Percentiles rank a stretch among this genome's conserved stretches.
These are phyloP conservation scores for Crepidodera aurea DNA, from an alignment of 2,888 invertebrate genomes.

Conservation along the genomic window DNA sequence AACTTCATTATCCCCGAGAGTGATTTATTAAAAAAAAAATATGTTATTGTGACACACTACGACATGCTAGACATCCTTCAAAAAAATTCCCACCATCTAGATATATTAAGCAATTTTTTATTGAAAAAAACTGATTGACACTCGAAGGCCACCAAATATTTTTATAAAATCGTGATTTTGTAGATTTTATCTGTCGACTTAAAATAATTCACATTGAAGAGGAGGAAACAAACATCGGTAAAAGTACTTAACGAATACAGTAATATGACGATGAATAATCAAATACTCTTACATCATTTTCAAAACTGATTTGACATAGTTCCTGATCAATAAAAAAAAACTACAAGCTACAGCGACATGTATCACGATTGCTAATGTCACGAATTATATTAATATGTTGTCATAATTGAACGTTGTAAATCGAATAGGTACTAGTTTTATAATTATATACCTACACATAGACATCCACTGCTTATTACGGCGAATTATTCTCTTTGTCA, in stretches of 20 bases:
- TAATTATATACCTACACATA: background rate
- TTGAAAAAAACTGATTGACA: constrained; percentile 25
- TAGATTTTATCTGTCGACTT: constrained; percentile 31
- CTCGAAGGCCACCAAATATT: constrained; percentile 25
- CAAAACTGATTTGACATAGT: constrained; percentile 24
- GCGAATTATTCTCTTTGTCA: background rate
- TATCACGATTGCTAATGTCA: constrained; percentile 27
- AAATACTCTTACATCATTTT: constrained; percentile 26
- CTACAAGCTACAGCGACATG: constrained; percentile 16
- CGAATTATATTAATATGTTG: constrained; percentile 30
- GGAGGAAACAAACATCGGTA: constrained; percentile 30
- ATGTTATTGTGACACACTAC: constrained; percentile 25
- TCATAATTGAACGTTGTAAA: constrained; percentile 19
- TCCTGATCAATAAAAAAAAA: constrained; percentile 16
- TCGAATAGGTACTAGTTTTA: constrained; percentile 4
- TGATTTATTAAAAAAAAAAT: constrained; percentile 20
- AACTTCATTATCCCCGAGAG: constrained; percentile 19
- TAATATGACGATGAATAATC: constrained; percentile 19
- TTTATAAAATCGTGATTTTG: constrained; percentile 33
- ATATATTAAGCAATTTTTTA: constrained; percentile 11
- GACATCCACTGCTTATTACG: background rate
- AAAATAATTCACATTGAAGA: constrained; percentile 32
- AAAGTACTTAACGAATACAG: constrained; percentile 9
- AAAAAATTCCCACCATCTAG: constrained; percentile 23
- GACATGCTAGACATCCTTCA: constrained; percentile 20